Evolutionary conservation across 2,113 vertebrate genomes (phyloP).

Genomic region (Coptodon bakossiorum): DNA sequence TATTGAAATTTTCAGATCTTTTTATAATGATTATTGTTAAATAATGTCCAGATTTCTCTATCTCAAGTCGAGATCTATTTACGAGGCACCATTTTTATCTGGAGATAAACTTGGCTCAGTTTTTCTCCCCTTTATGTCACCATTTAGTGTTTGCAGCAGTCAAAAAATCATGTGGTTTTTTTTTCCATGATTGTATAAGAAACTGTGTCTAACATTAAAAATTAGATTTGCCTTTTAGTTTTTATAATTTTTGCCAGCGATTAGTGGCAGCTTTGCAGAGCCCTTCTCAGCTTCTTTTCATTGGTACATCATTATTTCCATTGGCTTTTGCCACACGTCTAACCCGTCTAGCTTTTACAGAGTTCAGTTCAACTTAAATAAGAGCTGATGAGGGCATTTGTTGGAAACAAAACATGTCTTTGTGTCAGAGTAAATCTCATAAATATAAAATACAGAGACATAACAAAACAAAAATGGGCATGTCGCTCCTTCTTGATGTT

Average conservation of each 20-base stretch:
- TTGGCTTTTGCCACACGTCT: neutral
- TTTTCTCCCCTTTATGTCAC: neutral
- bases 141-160: neutral
- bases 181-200: neutral
- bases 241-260: neutral
- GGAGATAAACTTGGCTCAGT: neutral
- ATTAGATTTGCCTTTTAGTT: neutral
- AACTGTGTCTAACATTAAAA: neutral
- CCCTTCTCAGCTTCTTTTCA: neutral
- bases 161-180: neutral
- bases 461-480: neutral
- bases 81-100: neutral
- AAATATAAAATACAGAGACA: neutral
- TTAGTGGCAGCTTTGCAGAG: neutral
- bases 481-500: neutral
- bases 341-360: neutral
- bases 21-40: neutral
- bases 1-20: neutral
- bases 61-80: neutral
- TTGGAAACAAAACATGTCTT: neutral
- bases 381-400: neutral
- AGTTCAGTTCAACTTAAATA: neutral
- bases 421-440: neutral
- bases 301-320: neutral
- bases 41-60: neutral